phyloP scores from a whole-genome alignment of 2,797 vertebrate genomes.

The Mormyrops boulengeri region DNA sequence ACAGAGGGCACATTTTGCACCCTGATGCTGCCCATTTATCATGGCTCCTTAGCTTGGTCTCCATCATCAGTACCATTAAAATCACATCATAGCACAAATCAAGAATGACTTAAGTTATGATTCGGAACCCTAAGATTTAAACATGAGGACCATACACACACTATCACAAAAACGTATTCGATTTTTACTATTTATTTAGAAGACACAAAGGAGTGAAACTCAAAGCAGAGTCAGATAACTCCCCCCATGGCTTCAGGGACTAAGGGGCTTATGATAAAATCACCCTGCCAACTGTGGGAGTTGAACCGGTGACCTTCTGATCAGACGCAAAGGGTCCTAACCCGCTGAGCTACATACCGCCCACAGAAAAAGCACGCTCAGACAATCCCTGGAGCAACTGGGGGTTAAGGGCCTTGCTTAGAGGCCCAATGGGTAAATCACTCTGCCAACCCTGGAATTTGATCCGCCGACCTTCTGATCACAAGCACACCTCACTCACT shows the following conservation, averaged over 20 bases:
- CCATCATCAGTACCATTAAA: neutral
- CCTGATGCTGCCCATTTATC: neutral
- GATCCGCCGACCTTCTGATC: neutral
- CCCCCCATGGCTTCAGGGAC: neutral
- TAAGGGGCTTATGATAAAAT: neutral
- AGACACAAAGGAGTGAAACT: neutral
- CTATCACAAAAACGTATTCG: neutral
- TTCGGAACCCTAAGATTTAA: neutral
- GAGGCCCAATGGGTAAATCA: neutral
- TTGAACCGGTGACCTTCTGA: neutral
- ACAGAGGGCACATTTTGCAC: neutral
- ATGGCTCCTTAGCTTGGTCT: neutral
- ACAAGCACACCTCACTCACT: neutral
- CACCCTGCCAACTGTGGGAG: neutral
- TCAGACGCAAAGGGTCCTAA: neutral
- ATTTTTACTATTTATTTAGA: neutral
- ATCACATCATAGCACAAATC: neutral
- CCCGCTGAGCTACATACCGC: neutral
- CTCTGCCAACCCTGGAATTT: neutral
- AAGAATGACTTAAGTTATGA: neutral
- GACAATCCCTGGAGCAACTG: neutral
- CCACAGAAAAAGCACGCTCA: neutral
- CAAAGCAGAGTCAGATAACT: neutral
- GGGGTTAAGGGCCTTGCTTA: neutral
- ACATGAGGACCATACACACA: neutral